These are phyloP conservation scores for Clarias batrachus DNA, from an alignment of 2,113 vertebrate genomes.

Conservation along the genomic window DNA sequence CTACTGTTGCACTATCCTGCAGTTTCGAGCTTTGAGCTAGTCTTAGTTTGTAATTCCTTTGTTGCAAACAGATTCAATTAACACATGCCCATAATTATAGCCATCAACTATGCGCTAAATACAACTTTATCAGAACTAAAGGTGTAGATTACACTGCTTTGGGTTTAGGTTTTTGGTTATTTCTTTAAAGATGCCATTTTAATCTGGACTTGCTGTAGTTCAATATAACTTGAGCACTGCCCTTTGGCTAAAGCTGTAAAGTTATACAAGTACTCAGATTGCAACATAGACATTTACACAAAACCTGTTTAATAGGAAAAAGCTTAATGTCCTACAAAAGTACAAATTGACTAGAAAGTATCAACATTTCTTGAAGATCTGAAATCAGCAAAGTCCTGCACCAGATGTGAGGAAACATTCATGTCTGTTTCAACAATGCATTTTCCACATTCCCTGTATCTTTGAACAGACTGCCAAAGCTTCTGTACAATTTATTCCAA, in stretches of 20 bases:
- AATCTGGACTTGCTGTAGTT: background rate
- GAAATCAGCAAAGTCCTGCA: background rate
- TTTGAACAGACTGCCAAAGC: background rate
- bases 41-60: background rate
- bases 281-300: conserved; percentile 34
- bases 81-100: background rate
- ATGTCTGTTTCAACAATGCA: background rate
- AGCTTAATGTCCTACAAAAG: conserved; percentile 47
- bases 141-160: background rate
- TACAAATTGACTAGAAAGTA: conserved; percentile 27
- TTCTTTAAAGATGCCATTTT: background rate
- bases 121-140: background rate
- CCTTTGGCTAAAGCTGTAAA: too few relatives aligned
- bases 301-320: conserved; percentile 59
- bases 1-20: background rate
- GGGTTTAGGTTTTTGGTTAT: too few relatives aligned
- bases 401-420: background rate
- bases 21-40: background rate
- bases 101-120: background rate
- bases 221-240: too few relatives aligned
- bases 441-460: conserved; percentile 17
- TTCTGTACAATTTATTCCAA: background rate
- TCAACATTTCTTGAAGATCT: background rate
- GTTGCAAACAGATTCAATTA: background rate
- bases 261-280: too few relatives aligned